Percentiles rank a stretch among this genome's conserved stretches.
Conservation (phyloP, 2,888 invertebrate species). For the Oxytorus armatus region DNA sequence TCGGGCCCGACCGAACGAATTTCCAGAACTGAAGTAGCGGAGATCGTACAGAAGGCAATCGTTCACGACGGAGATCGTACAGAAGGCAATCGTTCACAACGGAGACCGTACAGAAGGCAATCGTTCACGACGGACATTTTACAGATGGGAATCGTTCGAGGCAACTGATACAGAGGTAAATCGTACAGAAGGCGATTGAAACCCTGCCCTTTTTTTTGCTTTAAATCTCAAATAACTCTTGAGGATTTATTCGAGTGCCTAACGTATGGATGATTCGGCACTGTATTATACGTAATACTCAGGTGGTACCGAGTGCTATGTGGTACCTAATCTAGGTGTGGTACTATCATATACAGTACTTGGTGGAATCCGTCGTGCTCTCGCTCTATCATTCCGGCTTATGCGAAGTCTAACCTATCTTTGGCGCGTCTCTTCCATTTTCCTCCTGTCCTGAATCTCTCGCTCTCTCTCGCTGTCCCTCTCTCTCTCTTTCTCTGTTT, state of each 20-base stretch:
- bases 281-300: constrained; percentile 21
- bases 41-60: too few relatives aligned
- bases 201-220: too few relatives aligned
- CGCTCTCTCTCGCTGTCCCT: constrained; percentile 27
- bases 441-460: too few relatives aligned
- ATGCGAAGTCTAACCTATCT: constrained; percentile 41
- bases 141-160: too few relatives aligned
- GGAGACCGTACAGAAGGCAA: too few relatives aligned
- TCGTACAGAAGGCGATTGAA: too few relatives aligned
- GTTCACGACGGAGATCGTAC: too few relatives aligned
- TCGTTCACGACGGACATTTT: too few relatives aligned
- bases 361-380: constrained; percentile 41
- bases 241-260: neutral
- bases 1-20: too few relatives aligned
- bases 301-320: neutral
- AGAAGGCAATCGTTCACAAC: too few relatives aligned
- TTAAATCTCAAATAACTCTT: neutral
- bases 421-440: constrained; percentile 35
- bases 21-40: too few relatives aligned
- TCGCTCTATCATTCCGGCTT: constrained; percentile 56
- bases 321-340: constrained; percentile 13
- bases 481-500: constrained; percentile 53
- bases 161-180: too few relatives aligned
- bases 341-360: neutral
- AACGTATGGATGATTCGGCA: constrained; percentile 15